Evolutionary conservation across 2,888 invertebrate species (phyloP).

Genomic region (Conops quadrifasciatus): DNA sequence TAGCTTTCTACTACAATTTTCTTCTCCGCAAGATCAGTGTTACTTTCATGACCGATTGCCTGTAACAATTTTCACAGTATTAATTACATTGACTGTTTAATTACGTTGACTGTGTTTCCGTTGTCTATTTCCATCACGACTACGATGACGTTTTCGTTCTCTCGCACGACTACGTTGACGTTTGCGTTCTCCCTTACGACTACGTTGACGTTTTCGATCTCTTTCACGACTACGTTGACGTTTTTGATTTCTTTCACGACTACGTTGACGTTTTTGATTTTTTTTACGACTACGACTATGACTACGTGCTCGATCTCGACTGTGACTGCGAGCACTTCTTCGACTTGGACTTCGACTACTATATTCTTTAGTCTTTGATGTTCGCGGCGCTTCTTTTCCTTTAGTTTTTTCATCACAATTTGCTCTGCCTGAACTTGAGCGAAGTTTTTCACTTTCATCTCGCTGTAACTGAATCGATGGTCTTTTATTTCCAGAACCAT

Average conservation of each 20-base stretch:
- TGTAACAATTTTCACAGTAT: no score
- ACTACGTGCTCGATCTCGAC: constrained; percentile 9
- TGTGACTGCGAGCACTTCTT: not conserved
- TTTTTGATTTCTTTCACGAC: not conserved
- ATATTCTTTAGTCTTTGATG: constrained; percentile 6
- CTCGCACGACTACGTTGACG: not conserved
- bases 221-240: no score
- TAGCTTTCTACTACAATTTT: no score
- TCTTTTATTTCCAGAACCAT: not conserved
- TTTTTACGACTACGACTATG: not conserved
- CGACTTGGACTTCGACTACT: constrained; percentile 5
- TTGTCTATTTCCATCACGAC: constrained; percentile 13
- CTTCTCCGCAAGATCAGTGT: no score
- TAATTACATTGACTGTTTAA: no score
- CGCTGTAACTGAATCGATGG: not conserved
- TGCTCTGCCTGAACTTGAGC: not conserved
- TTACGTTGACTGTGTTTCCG: no score
- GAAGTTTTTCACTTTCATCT: not conserved
- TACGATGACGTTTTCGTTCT: not conserved
- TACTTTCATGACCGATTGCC: no score
- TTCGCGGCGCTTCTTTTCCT: not conserved
- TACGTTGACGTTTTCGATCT: not conserved
- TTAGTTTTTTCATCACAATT: not conserved
- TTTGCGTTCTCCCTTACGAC: not conserved
- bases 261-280: not conserved